Percentiles rank a stretch among this genome's conserved stretches.
Evolutionary conservation across 2,113 vertebrate genomes (phyloP).

Genomic region (Entelurus aequoreus): DNA sequence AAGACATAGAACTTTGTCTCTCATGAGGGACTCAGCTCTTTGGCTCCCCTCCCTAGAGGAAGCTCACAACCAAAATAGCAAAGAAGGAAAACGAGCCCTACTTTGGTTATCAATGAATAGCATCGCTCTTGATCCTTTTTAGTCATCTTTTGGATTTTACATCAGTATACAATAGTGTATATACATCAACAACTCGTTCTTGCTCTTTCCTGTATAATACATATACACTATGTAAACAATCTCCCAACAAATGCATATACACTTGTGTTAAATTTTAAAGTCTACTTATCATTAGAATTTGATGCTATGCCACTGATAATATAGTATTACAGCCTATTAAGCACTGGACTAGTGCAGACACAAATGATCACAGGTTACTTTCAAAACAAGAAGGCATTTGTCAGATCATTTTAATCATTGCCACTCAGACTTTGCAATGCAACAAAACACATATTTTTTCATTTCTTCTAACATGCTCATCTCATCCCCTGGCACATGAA

Average conservation of each 20-base stretch:
- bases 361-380: constrained; percentile 52
- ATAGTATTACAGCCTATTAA: constrained; percentile 53
- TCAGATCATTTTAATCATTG: constrained; percentile 65
- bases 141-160: too few relatives aligned
- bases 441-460: constrained; percentile 70
- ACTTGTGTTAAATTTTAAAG: constrained; percentile 48
- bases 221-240: constrained; percentile 25
- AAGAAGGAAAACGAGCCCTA: not conserved
- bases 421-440: constrained; percentile 43
- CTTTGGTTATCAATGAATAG: too few relatives aligned
- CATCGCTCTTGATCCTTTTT: too few relatives aligned
- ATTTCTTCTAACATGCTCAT: constrained; percentile 66
- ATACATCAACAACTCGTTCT: constrained; percentile 16
- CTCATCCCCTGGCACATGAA: constrained; percentile 50
- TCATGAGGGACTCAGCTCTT: constrained; percentile 43
- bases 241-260: constrained; percentile 33
- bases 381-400: constrained; percentile 54
- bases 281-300: constrained; percentile 51
- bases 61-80: constrained; percentile 19
- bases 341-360: constrained; percentile 44
- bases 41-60: constrained; percentile 30
- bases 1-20: constrained; percentile 46
- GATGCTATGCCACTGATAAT: constrained; percentile 44
- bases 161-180: too few relatives aligned
- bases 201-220: constrained; percentile 26